Percentiles rank a stretch among this genome's conserved stretches.
Evolutionary conservation across 2,797 vertebrate genomes (phyloP).

Genomic region (Sebastes oblongus): DNA sequence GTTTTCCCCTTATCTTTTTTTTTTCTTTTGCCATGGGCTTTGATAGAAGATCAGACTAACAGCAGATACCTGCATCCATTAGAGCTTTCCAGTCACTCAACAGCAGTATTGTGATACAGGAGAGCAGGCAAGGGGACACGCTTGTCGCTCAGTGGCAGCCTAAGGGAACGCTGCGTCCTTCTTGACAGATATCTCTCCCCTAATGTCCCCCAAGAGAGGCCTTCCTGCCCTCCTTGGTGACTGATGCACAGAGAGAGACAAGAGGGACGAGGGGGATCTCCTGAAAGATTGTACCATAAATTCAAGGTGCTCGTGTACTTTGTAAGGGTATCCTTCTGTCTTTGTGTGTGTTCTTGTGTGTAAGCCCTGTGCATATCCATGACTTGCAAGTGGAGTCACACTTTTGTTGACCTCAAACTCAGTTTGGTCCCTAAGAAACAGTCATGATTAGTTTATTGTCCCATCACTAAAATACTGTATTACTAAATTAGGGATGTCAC

Average conservation of each 20-base stretch:
- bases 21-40: slow-evolving; percentile 30
- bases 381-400: not conserved
- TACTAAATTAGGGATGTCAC: not conserved
- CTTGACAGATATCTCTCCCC: slow-evolving; percentile 70
- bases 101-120: slow-evolving; percentile 64
- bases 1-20: slow-evolving; percentile 21
- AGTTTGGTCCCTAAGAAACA: slow-evolving; percentile 14
- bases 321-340: slow-evolving; percentile 10
- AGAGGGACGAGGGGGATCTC: not conserved
- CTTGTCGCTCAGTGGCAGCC: slow-evolving; percentile 68
- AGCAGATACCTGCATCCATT: slow-evolving; percentile 66
- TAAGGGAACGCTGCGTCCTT: slow-evolving; percentile 57
- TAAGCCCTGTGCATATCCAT: not conserved
- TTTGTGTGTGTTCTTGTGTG: not conserved
- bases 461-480: not conserved
- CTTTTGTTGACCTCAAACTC: not conserved
- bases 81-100: slow-evolving; percentile 72
- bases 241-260: slow-evolving; percentile 49
- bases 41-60: slow-evolving; percentile 52
- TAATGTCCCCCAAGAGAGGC: slow-evolving; percentile 67
- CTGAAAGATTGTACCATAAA: slow-evolving; percentile 26
- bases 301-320: not conserved
- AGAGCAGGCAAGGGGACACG: slow-evolving; percentile 62
- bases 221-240: slow-evolving; percentile 49
- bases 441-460: slow-evolving; percentile 10